Percentiles rank a stretch among this genome's conserved stretches.
phyloP scores from a whole-genome alignment of 2,113 vertebrate species.

The Pangasianodon hypophthalmus region DNA sequence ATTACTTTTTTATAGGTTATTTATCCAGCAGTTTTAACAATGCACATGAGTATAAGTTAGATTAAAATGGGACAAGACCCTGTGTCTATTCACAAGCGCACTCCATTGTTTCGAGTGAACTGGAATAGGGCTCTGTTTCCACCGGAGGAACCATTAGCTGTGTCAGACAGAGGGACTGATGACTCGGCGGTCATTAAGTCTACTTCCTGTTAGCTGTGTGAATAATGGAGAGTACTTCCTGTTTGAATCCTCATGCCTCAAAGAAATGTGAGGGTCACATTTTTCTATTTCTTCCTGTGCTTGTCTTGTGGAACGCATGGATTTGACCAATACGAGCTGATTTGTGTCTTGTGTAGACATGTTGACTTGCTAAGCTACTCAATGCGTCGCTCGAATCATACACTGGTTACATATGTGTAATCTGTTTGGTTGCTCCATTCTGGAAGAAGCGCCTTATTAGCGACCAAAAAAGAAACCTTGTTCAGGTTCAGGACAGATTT shows the following conservation, averaged over 20 bases:
- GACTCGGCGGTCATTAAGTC: constrained; percentile 40
- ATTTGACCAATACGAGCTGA: not conserved
- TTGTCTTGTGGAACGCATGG: not conserved
- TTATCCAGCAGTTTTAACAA: constrained; percentile 20
- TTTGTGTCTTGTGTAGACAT: not conserved
- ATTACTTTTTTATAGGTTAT: not conserved
- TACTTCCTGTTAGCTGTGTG: constrained; percentile 45
- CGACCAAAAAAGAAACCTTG: not conserved
- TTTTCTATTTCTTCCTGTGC: not conserved
- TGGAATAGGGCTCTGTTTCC: constrained; percentile 28
- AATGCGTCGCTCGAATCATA: no score
- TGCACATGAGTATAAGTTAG: not conserved
- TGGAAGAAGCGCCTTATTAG: not conserved
- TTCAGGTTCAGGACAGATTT: not conserved
- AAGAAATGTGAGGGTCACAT: not conserved
- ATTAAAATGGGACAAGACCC: not conserved
- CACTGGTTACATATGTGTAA: not conserved
- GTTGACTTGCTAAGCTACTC: not conserved
- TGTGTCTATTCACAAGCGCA: not conserved
- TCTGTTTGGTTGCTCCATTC: not conserved
- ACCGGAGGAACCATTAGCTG: constrained; percentile 35
- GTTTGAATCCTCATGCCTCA: constrained; percentile 29
- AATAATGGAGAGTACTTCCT: constrained; percentile 49
- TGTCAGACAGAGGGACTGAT: constrained; percentile 35
- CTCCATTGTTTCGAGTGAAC: constrained; percentile 19